These are phyloP conservation scores for Biston stratarius DNA, from an alignment of 2,888 invertebrate species.

Conservation along the genomic window DNA sequence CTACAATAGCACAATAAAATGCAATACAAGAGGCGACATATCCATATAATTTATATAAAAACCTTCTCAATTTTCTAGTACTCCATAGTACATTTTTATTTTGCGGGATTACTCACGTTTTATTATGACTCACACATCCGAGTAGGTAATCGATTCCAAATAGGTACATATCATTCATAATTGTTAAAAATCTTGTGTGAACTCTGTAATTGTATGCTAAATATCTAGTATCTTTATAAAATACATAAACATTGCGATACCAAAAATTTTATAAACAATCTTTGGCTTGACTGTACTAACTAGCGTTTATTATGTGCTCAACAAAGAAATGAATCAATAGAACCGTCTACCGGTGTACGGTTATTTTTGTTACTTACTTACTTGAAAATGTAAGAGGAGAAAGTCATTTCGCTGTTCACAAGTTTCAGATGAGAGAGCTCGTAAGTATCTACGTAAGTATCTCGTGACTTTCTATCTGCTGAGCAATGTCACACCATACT, in stretches of 20 bases:
- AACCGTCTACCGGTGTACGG: neutral
- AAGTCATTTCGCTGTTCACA: constrained; percentile 7
- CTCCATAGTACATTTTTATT: too few species aligned
- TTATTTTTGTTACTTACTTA: neutral
- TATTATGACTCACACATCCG: too few species aligned
- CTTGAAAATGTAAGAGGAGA: neutral
- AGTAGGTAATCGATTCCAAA: too few species aligned
- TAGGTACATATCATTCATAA: too few species aligned
- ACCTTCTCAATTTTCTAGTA: neutral
- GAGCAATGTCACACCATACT: neutral
- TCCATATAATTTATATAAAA: too few species aligned
- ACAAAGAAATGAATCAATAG: neutral
- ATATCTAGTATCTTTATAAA: too few species aligned
- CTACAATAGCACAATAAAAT: neutral
- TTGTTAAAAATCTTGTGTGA: too few species aligned
- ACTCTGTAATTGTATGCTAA: too few species aligned
- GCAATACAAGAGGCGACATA: neutral
- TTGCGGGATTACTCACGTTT: too few species aligned
- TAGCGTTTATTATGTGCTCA: neutral
- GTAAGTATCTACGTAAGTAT: constrained; percentile 14
- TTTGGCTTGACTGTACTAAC: too few species aligned
- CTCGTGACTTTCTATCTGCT: constrained; percentile 14
- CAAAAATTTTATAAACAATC: too few species aligned
- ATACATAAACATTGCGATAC: too few species aligned
- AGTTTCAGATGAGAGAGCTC: constrained; percentile 15